phyloP scores from a whole-genome alignment of 2,888 invertebrate genomes.

The Oegoconia quadripuncta region DNA sequence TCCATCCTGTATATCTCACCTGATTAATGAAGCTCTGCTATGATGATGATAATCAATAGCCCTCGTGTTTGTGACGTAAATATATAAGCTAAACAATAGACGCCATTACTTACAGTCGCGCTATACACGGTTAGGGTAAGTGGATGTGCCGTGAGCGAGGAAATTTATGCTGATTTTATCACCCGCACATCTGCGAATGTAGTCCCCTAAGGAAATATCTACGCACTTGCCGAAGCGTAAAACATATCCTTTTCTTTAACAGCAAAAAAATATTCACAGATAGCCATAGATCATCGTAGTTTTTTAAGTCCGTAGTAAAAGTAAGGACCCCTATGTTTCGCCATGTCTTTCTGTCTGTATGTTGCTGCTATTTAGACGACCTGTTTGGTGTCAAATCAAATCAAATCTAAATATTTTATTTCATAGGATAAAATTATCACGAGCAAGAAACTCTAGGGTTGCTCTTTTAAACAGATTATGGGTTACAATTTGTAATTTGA shows the following conservation, averaged over 20 bases:
- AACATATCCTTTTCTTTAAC: constrained; percentile 21
- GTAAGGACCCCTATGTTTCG: too few species aligned
- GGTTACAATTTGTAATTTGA: too few species aligned
- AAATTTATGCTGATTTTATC: constrained; percentile 60
- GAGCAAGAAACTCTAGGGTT: too few species aligned
- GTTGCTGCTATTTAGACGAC: too few species aligned
- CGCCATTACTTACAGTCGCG: constrained; percentile 37
- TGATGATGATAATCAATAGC: neutral
- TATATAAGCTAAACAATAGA: constrained; percentile 34
- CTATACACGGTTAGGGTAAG: constrained; percentile 14
- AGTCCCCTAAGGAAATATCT: constrained; percentile 34
- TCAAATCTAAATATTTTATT: too few species aligned
- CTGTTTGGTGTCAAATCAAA: too few species aligned
- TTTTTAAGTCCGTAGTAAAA: too few species aligned
- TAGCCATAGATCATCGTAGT: too few species aligned
- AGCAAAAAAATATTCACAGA: neutral
- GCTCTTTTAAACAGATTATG: too few species aligned
- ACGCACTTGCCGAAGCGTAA: constrained; percentile 36
- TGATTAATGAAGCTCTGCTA: neutral
- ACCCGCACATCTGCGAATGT: constrained; percentile 40
- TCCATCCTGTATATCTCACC: too few species aligned
- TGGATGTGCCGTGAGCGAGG: constrained; percentile 27
- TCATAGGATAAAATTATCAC: too few species aligned
- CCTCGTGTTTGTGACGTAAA: constrained; percentile 12
- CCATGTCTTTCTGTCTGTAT: too few species aligned